Evolutionary conservation across 2,888 invertebrate species (phyloP), one percentile per base, ranked within the genome.

Genomic region (Brassicogethes aeneus): DNA sequence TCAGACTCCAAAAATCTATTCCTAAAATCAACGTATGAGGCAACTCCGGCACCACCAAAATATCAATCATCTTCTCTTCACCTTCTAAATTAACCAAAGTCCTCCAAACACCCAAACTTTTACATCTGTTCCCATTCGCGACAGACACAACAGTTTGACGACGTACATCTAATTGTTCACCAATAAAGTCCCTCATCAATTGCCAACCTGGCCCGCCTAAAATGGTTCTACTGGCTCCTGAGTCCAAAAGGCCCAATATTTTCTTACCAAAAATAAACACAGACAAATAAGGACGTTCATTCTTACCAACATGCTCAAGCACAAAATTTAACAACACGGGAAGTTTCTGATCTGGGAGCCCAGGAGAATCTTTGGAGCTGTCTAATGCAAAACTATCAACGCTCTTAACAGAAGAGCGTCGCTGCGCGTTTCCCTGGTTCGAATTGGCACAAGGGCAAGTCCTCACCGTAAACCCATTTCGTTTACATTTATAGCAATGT

Each of bases 401-500:
- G 5, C 7, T 7, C 23, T 13, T 38, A 14, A 17, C 10, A n/a
- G 39, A 40, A 32, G 39, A 36, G 39, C 17, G 39, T 14, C 36
- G 14, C 1, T 10, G 14, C 10, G 39, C 43, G 43, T 43, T 43
- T 39, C 37, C 43, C 37, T 39, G 17, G 10, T 23, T 23, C 8
- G n/a, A 5, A 30, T 15, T 16, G 31, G 31, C 36, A 16, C 15
- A 17, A 3, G 41, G 41, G 16, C 36, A 41, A 10, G n/a, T 41
- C 15, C 15, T 41, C 12, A 16, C 16, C 3, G 41, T 41, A 12
- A 31, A 36, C 7, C 36, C 41, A 2, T 37, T 36, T 7, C 41
- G 36, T 12, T 41, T 36, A 32, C 41, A 41, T 13, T 31, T 34
- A 17, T 31, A 36, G 23, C 40, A 43, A 5, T 15, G 5, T 17